These are phyloP conservation scores for Aythya baeri DNA, from an alignment of 2,113 vertebrate species.

Conservation along the genomic window DNA sequence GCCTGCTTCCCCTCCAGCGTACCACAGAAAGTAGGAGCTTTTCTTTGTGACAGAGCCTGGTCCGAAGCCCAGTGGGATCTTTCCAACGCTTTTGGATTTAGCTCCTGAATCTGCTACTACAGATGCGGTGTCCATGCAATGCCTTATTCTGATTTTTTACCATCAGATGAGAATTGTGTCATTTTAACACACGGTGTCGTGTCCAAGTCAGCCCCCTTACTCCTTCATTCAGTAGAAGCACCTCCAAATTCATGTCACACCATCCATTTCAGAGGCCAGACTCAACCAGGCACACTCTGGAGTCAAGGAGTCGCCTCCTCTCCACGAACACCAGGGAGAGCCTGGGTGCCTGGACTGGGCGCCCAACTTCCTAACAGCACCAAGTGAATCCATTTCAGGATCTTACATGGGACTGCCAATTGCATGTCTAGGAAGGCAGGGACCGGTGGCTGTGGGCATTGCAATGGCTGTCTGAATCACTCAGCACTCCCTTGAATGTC, in stretches of 20 bases:
- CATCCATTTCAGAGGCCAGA: not conserved
- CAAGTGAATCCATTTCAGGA: not conserved
- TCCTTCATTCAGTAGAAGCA: not conserved
- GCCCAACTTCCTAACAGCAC: not conserved
- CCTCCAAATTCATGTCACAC: not conserved
- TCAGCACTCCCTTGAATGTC: not conserved
- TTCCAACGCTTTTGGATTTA: not conserved
- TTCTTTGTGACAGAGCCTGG: not conserved
- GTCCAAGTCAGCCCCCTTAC: not conserved
- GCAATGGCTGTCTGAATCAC: conserved; percentile 7
- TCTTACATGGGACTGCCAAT: not conserved
- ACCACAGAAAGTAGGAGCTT: not conserved
- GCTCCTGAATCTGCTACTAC: not conserved
- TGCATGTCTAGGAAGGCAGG: not conserved
- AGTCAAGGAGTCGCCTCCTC: not conserved
- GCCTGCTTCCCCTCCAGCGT: not conserved
- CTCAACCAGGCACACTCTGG: not conserved
- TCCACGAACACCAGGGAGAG: not conserved
- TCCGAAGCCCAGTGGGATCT: not conserved
- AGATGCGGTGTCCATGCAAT: not conserved
- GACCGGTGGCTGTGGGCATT: not conserved
- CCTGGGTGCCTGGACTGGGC: not conserved
- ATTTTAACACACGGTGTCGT: not conserved
- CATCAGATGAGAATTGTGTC: not conserved
- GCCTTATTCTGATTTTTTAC: not conserved